Base-by-base conservation (phyloP, 2,113 vertebrate species). In the Cyrtonyx montezumae region DNA sequence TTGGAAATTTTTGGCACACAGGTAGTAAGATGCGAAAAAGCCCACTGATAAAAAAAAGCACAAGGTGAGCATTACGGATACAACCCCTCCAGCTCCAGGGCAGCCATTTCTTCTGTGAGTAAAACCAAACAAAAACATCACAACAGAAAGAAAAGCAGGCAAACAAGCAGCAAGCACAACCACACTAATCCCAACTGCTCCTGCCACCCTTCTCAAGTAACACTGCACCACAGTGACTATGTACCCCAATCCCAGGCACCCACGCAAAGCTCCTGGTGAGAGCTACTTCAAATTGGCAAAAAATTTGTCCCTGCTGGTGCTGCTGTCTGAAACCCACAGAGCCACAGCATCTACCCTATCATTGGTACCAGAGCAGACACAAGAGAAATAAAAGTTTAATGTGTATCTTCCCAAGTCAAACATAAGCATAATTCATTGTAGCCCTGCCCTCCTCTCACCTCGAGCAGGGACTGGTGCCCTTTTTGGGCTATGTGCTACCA, bases 11-110 rank as follows among this genome's bases (percentile, higher is more conserved):
- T 94, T 71, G 70, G 53, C 83, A 78, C 10, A 0, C 53, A 90
- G 61, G 71, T 92, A 94, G n/a, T 85, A 43, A 80, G 77, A 92
- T 77, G 86, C 61, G 65, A 42, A 67, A 9, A 85, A 87, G 37
- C 84, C n/a, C 85, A 89, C 20, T 53, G n/a, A 3, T 10, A 55
- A 40, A 62, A 40, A 40, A 90, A 36, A 0, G 1, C 30, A 66
- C 18, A 86, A 84, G 59, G 6, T 4, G 61, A 91, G 55, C 37
- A 76, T 90, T 86, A 80, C 28, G 45, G 20, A 25, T n/a, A 19
- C 26, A 63, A 63, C 51, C 3, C 9, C 11, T 4, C 25, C 25
- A 32, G 37, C 7, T 28, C 42, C 2, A 42, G 46, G 10, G 42
- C 34, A 78, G n/a, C 9, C 46, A 63, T 77, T 36, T 56, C 30